Evolutionary conservation across 1,140 invertebrate species (phyloP).

Genomic region (Hyphantria cunea): DNA sequence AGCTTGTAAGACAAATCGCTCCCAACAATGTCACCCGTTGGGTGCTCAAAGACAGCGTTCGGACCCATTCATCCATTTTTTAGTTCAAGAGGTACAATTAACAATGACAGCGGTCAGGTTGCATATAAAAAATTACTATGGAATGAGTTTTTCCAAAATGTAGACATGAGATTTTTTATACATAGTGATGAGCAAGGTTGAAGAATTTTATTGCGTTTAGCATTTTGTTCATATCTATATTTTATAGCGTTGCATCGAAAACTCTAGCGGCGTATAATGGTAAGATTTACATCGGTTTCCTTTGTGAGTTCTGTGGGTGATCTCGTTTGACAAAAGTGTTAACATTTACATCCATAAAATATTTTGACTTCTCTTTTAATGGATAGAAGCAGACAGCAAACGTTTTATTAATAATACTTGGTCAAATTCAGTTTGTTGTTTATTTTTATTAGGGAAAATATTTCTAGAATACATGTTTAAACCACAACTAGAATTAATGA

Average conservation of each 20-base stretch:
- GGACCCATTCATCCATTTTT: slow-evolving; percentile 68
- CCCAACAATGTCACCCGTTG: slow-evolving; percentile 67
- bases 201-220: slow-evolving; percentile 67
- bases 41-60: slow-evolving; percentile 55
- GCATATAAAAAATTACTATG: slow-evolving; percentile 54
- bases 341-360: slow-evolving; percentile 77
- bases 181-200: slow-evolving; percentile 43
- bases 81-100: slow-evolving; percentile 56
- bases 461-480: too few species aligned
- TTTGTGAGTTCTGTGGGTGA: slow-evolving; percentile 69
- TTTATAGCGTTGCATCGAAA: slow-evolving; percentile 57
- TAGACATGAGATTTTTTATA: slow-evolving; percentile 44
- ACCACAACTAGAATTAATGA: too few species aligned
- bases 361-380: slow-evolving; percentile 78
- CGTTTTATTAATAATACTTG: slow-evolving; percentile 37
- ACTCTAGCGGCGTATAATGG: slow-evolving; percentile 56
- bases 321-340: slow-evolving; percentile 76
- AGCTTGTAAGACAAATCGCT: slow-evolving; percentile 72
- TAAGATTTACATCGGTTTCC: slow-evolving; percentile 69
- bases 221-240: slow-evolving; percentile 72
- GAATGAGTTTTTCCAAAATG: slow-evolving; percentile 52
- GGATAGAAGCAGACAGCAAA: slow-evolving; percentile 47
- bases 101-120: slow-evolving; percentile 72
- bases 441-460: background rate
- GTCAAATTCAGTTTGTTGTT: slow-evolving; percentile 25